Evolutionary conservation across 2,888 invertebrate species (phyloP), one percentile per base, ranked within the genome.

Genomic region (Molanna angustata): DNA sequence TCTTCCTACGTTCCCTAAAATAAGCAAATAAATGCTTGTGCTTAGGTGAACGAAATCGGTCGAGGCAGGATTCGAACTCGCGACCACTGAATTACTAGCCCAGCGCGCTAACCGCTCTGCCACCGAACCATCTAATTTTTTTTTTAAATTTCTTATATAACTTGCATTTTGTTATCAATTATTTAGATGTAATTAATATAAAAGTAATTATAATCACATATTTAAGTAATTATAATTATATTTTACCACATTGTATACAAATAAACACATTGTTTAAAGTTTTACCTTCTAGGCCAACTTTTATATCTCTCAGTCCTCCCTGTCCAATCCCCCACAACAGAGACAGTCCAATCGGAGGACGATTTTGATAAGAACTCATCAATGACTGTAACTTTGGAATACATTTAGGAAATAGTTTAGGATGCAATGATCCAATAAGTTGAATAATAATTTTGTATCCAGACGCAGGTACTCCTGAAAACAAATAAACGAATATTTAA

Each of bases 291-390:
- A 88, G 70, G 18, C 88, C 89, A 56, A 83, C 77, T 46, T 74
- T 69, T 42, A 88, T 76, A 64, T 87, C 79, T 57, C 71, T 78
- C 45, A 76, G 70, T 1, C 88, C 88, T 7, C 83, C 84, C 65
- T 89, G 88, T 1, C 86, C 86, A n/a, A 88, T 73, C 1, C 84
- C 84, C 89, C 90, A 90, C 1, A 90, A 69, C 35, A 90, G 73
- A 1, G 88, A 83, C 22, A 86, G 70, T 1, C 88, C 87, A 56
- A 89, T 83, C 1, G 82, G 79, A 54, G 85, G 84, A 45, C 88
- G 76, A 66, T 89, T 90, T 63, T 88, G 88, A 65, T 88, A 90
- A 0, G 89, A 90, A 62, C 84, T 86, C 31, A 83, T 76, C 14
- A 89, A 69, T 52, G 76, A 78, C 2, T 78, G 73, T 57, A 82